phyloP scores from a whole-genome alignment of 2,888 invertebrate genomes.

The Troides aeacus region DNA sequence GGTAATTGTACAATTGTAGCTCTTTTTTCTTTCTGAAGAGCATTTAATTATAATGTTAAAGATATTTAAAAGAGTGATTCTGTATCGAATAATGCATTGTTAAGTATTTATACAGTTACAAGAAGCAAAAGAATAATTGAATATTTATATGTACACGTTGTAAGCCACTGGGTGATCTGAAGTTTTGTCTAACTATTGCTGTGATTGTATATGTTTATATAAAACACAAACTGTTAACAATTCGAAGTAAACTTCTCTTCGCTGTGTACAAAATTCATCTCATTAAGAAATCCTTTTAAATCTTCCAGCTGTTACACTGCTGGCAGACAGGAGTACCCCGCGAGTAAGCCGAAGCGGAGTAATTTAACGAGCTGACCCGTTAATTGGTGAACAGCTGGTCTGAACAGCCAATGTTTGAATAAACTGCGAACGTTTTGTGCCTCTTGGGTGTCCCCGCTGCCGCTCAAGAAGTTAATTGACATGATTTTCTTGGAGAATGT shows the following conservation, averaged over 20 bases:
- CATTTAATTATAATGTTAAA: too few species aligned
- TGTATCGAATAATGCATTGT: too few species aligned
- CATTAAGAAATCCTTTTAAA: constrained; percentile 31
- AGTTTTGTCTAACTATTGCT: neutral
- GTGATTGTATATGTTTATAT: neutral
- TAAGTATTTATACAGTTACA: too few species aligned
- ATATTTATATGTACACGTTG: too few species aligned
- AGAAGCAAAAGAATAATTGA: too few species aligned
- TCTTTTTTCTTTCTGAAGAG: too few species aligned
- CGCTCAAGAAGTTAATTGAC: constrained; percentile 31
- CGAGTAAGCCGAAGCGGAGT: constrained; percentile 45
- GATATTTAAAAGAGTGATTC: too few species aligned
- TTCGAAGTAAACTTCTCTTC: constrained; percentile 13
- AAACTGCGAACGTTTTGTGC: constrained; percentile 43
- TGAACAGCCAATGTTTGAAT: constrained; percentile 60
- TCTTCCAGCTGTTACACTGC: constrained; percentile 27
- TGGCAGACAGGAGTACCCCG: constrained; percentile 39
- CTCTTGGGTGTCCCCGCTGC: constrained; percentile 37
- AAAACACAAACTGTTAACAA: neutral
- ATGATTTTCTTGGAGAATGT: neutral
- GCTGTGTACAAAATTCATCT: constrained; percentile 25
- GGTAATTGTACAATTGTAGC: too few species aligned
- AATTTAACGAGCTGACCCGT: constrained; percentile 63
- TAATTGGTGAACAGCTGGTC: constrained; percentile 59
- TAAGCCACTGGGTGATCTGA: too few species aligned